A percentile compares a stretch with the other conserved stretches of the same genome.
Evolutionary conservation across 2,888 invertebrate species (phyloP).

Genomic region (Epinotia brunnichana): DNA sequence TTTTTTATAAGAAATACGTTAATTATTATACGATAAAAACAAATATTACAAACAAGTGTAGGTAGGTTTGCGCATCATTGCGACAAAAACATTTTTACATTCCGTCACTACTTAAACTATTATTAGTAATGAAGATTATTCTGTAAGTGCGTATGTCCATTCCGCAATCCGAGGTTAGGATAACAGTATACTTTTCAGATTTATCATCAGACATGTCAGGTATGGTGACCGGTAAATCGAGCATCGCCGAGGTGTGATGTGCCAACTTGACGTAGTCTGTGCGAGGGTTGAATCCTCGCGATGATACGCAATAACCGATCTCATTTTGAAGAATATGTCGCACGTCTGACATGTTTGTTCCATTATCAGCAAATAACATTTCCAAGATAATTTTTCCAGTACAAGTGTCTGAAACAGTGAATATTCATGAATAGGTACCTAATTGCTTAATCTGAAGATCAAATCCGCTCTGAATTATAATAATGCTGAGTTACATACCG

Average conservation of each 20-base stretch:
- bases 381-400: slow-evolving; percentile 70
- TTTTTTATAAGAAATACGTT: background rate
- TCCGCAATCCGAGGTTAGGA: slow-evolving; percentile 74
- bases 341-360: slow-evolving; percentile 70
- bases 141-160: slow-evolving; percentile 77
- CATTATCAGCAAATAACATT: slow-evolving; percentile 71
- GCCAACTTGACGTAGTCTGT: slow-evolving; percentile 61
- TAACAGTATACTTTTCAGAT: slow-evolving; percentile 68
- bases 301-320: slow-evolving; percentile 62
- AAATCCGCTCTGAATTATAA: background rate
- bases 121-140: slow-evolving; percentile 60
- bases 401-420: slow-evolving; percentile 62
- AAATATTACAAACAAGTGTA: background rate
- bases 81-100: background rate
- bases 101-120: background rate
- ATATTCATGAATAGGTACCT: slow-evolving; percentile 8
- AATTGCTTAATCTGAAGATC: background rate
- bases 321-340: slow-evolving; percentile 67
- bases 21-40: background rate
- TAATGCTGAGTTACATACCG: slow-evolving; percentile 54
- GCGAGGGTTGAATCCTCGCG: slow-evolving; percentile 60
- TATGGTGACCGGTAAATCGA: slow-evolving; percentile 66
- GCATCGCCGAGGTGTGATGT: slow-evolving; percentile 62
- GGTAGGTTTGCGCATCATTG: background rate
- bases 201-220: slow-evolving; percentile 47